Percentiles rank a stretch among this genome's conserved stretches.
These are phyloP conservation scores for Microcebus griseorufus DNA, from an alignment of 2,113 vertebrate species.

Conservation along the genomic window DNA sequence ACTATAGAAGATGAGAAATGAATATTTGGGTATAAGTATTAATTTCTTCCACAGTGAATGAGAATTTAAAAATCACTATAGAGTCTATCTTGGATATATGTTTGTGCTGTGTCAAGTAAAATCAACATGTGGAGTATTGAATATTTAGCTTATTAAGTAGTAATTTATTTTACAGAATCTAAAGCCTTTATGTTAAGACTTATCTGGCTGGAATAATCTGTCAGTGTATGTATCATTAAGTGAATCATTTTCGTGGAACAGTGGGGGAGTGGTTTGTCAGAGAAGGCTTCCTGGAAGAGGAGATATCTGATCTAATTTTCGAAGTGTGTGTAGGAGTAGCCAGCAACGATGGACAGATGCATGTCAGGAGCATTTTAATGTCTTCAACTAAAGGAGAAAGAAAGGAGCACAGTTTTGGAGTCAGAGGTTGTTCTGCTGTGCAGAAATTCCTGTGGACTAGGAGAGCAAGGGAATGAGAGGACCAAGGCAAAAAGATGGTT, in stretches of 20 bases:
- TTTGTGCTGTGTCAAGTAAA: not conserved
- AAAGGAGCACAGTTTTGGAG: not conserved
- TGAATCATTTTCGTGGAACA: not conserved
- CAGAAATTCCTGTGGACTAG: not conserved
- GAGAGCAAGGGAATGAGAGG: not conserved
- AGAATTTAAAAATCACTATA: not conserved
- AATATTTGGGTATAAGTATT: not conserved
- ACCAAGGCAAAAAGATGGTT: not conserved
- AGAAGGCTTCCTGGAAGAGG: not conserved
- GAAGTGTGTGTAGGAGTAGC: not conserved
- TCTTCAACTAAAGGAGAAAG: not conserved
- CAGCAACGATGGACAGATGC: not conserved
- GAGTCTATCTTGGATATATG: not conserved
- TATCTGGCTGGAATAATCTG: not conserved
- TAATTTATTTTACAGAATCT: not conserved
- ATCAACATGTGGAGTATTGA: not conserved
- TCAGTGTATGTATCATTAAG: not conserved
- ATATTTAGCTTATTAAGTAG: constrained; percentile 3
- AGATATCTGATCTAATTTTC: not conserved
- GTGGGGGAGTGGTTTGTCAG: not conserved
- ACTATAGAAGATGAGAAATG: not conserved
- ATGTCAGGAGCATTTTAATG: not conserved
- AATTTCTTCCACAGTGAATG: not conserved
- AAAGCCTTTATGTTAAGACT: not conserved
- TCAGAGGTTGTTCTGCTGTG: not conserved